Base-by-base conservation (phyloP, 1,140 invertebrate genomes). In the Propsilocerus akamusi region DNA sequence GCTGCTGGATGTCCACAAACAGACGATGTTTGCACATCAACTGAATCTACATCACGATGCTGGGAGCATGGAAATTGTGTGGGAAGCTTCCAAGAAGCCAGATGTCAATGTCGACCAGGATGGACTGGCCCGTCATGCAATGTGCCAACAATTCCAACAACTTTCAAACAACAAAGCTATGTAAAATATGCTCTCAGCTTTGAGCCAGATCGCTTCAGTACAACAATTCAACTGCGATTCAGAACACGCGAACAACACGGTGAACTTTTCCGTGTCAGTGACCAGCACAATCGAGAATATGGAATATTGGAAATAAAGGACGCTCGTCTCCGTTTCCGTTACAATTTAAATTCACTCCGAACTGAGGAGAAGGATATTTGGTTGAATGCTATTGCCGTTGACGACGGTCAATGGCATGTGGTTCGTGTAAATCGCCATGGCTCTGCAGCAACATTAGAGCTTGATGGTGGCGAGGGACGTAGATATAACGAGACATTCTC, bases 341-440 rank as follows among this genome's bases (percentile, higher is more conserved):
- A 87, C 62, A 96, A 97, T 66, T 64, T 97, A 11, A 96, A 96
- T 60, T 92, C 87, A 24, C 66, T 91, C 53, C 73, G 86, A 53
- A 85, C 86, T 7, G 86, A 93, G 66, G 86, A 96, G 65, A 76
- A 80, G 57, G 84, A 90, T 61, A 80, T 97, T 50, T 92, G 88
- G 82, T 69, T 98, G 10, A 88, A 83, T 49, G 78, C 86, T 25
- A 81, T 95, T 12, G 75, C 81, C 3, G 91, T 96, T 1, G 88
- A 93, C 60, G 92, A 98, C 68, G 95, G 95, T 10, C 90, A 95
- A 58, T 97, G 94, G 94, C 95, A 98, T 62, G 87, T 86, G 7
- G 90, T 92, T 0, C 76, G 83, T 54, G 85, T 88, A 0, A 83
- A 79, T 57, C 76, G 95, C 51, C 92, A 89, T 56, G 93, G 94